A percentile compares a stretch with the other conserved stretches of the same genome.
phyloP scores from a whole-genome alignment of 2,888 invertebrate genomes.

The Drosophila koepferae region DNA sequence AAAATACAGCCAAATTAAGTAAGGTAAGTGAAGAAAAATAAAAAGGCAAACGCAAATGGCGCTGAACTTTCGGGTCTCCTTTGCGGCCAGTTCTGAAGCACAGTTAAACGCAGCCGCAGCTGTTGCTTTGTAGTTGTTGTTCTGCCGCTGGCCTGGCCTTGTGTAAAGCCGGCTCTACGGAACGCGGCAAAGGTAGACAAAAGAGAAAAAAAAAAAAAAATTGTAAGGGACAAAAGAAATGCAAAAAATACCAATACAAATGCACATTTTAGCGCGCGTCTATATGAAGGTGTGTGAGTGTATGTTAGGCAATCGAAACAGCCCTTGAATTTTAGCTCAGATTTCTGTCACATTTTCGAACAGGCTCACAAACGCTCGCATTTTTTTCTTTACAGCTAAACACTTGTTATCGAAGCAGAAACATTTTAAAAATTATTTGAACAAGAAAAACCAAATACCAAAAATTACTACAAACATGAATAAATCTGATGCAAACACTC shows the following conservation, averaged over 20 bases:
- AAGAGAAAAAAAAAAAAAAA: slow-evolving; percentile 3
- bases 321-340: slow-evolving; percentile 41
- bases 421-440: slow-evolving; percentile 5
- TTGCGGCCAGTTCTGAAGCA: slow-evolving; percentile 11
- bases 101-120: slow-evolving; percentile 59
- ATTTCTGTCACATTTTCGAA: slow-evolving; percentile 11
- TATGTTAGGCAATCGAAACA: slow-evolving; percentile 34
- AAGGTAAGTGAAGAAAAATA: slow-evolving; percentile 34
- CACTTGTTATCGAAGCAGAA: slow-evolving; percentile 48
- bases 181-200: slow-evolving; percentile 30
- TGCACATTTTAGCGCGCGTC: neutral
- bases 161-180: slow-evolving; percentile 40
- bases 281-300: neutral
- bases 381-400: slow-evolving; percentile 39
- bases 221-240: slow-evolving; percentile 33
- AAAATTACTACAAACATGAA: slow-evolving; percentile 55
- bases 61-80: slow-evolving; percentile 9
- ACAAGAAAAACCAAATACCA: slow-evolving; percentile 2
- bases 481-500: slow-evolving; percentile 84
- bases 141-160: slow-evolving; percentile 41
- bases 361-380: neutral
- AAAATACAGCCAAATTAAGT: slow-evolving; percentile 24
- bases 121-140: slow-evolving; percentile 52
- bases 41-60: slow-evolving; percentile 41
- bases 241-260: slow-evolving; percentile 30